Percentiles rank a stretch among this genome's conserved stretches.
Evolutionary conservation across 2,888 invertebrate species (phyloP).

Genomic region (Lochmaea capreae): DNA sequence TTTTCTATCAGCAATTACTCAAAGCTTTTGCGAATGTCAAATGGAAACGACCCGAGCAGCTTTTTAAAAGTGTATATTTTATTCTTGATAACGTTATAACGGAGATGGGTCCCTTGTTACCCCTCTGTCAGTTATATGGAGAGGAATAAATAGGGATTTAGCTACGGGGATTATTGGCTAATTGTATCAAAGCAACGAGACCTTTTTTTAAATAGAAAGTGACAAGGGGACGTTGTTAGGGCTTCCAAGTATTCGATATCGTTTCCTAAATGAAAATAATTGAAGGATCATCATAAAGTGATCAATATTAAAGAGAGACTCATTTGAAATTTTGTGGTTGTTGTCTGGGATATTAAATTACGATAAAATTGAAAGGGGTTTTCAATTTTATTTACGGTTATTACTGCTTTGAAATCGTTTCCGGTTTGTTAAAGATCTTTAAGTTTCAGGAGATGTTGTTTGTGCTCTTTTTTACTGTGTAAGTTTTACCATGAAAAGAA

Average conservation of each 20-base stretch:
- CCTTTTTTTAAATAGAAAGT: constrained; percentile 55
- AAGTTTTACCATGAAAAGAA: too few species aligned
- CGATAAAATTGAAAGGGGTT: neutral
- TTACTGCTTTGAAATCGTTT: neutral
- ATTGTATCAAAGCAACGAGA: constrained; percentile 58
- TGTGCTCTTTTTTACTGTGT: too few species aligned
- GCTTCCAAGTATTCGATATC: constrained; percentile 28
- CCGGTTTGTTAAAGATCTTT: neutral
- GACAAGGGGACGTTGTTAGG: constrained; percentile 41
- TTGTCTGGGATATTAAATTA: neutral
- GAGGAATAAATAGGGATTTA: constrained; percentile 61
- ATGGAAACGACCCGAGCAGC: constrained; percentile 25
- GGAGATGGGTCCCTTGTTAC: constrained; percentile 60
- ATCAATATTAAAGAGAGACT: constrained; percentile 1
- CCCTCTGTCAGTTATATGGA: constrained; percentile 61
- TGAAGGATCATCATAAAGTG: constrained; percentile 15
- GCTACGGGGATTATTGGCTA: constrained; percentile 61
- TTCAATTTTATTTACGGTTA: neutral
- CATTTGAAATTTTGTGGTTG: neutral
- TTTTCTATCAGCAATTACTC: constrained; percentile 11
- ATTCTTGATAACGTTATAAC: constrained; percentile 62
- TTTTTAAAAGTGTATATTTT: constrained; percentile 56
- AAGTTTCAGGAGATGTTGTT: too few species aligned
- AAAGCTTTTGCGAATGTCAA: constrained; percentile 30
- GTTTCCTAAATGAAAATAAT: constrained; percentile 30